Percentiles rank a stretch among this genome's conserved stretches.
Evolutionary conservation across 2,113 vertebrate species (phyloP).

Genomic region (Aegypius monachus): DNA sequence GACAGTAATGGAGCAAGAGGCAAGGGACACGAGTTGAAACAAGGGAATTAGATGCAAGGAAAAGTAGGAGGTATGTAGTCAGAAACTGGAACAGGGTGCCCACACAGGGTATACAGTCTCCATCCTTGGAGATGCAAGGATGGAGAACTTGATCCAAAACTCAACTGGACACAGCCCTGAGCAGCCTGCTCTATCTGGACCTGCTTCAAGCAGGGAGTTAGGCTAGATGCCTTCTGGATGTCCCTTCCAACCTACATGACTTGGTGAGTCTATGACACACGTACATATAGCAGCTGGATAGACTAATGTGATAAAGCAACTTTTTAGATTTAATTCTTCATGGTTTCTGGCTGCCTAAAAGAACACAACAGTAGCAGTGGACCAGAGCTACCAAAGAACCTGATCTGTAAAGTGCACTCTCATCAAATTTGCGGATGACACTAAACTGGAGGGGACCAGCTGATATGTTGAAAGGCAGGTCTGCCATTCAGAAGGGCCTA

Average conservation of each 20-base stretch:
- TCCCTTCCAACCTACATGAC: background rate
- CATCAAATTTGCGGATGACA: background rate
- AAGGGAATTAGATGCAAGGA: background rate
- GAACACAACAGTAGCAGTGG: background rate
- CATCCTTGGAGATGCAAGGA: background rate
- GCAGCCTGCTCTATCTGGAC: background rate
- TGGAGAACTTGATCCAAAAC: background rate
- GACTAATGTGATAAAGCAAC: background rate
- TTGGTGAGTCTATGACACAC: fast-evolving
- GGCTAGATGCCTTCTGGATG: background rate
- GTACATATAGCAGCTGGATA: background rate
- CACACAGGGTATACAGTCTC: background rate
- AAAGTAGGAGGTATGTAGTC: background rate
- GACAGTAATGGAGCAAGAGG: background rate
- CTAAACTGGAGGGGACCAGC: background rate
- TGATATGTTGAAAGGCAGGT: background rate
- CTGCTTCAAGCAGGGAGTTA: background rate
- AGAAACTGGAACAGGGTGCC: background rate
- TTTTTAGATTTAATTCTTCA: background rate
- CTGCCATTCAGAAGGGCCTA: background rate
- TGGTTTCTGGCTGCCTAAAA: background rate
- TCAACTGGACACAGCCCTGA: background rate
- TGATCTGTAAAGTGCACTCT: background rate
- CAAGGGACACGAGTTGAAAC: background rate
- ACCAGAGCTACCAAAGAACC: background rate